Evolutionary conservation across 92 coral and sea anemone species (phyloP).

Genomic region (Siderastrea radians): DNA sequence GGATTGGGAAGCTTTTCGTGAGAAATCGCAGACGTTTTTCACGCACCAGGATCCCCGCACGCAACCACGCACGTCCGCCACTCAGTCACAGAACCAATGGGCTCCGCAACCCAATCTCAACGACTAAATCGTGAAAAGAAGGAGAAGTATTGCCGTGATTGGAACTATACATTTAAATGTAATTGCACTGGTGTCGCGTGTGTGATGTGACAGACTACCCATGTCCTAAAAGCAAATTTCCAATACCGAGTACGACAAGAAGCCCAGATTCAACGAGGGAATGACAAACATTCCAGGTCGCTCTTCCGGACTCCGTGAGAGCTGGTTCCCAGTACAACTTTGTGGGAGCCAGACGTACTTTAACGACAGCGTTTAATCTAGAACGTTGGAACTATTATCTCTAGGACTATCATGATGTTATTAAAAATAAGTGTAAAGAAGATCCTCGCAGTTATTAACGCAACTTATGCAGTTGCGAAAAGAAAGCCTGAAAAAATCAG

Average conservation of each 20-base stretch:
- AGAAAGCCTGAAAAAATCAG: too few relatives aligned
- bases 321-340: not conserved
- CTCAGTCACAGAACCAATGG: not conserved
- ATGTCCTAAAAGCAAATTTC: conserved; percentile 38
- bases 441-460: too few relatives aligned
- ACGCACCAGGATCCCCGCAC: conserved; percentile 49
- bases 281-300: conserved; percentile 12
- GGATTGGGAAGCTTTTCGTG: conserved; percentile 15
- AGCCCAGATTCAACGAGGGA: not conserved
- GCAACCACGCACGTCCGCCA: not conserved
- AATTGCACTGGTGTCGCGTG: too few relatives aligned
- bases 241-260: conserved; percentile 21
- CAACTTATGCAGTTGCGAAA: too few relatives aligned
- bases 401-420: too few relatives aligned
- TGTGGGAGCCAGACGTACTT: not conserved
- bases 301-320: conserved; percentile 38
- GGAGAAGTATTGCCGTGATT: not conserved
- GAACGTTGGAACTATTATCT: not conserved
- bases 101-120: not conserved
- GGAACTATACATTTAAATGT: not conserved
- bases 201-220: not conserved
- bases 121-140: not conserved
- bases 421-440: too few relatives aligned
- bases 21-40: conserved; percentile 50
- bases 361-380: not conserved